phyloP scores from a whole-genome alignment of 2,113 vertebrate genomes.

The Brienomyrus longianalis region DNA sequence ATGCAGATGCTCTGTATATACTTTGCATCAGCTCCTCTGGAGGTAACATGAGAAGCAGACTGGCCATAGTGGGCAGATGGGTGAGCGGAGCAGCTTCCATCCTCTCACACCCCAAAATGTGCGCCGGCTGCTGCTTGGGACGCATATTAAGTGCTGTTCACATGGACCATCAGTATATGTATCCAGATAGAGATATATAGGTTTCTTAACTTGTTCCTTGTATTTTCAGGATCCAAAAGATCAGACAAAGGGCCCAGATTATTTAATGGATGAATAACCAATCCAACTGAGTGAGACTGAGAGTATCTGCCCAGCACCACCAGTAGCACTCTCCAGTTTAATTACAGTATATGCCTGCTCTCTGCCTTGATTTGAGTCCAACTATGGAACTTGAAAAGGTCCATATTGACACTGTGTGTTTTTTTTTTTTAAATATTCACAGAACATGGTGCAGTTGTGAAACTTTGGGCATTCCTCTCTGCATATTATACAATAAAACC shows the following conservation, averaged over 20 bases:
- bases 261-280: background rate
- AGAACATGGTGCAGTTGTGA: background rate
- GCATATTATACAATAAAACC: background rate
- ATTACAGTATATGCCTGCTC: background rate
- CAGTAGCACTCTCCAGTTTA: background rate
- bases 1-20: background rate
- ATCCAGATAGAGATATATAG: background rate
- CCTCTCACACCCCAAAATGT: background rate
- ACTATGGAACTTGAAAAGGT: background rate
- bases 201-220: background rate
- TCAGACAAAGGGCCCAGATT: background rate
- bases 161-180: background rate
- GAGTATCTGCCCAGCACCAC: background rate
- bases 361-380: background rate
- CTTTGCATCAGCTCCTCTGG: background rate
- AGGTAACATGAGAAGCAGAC: background rate
- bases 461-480: background rate
- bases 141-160: background rate
- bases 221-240: background rate
- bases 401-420: background rate
- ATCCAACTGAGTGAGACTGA: background rate
- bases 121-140: background rate
- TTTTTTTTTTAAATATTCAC: background rate
- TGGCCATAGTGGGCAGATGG: background rate
- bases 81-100: background rate